A percentile compares a stretch with the other conserved stretches of the same genome.
These are phyloP conservation scores for Hyles euphorbiae DNA, from an alignment of 1,140 invertebrate genomes.

Conservation along the genomic window DNA sequence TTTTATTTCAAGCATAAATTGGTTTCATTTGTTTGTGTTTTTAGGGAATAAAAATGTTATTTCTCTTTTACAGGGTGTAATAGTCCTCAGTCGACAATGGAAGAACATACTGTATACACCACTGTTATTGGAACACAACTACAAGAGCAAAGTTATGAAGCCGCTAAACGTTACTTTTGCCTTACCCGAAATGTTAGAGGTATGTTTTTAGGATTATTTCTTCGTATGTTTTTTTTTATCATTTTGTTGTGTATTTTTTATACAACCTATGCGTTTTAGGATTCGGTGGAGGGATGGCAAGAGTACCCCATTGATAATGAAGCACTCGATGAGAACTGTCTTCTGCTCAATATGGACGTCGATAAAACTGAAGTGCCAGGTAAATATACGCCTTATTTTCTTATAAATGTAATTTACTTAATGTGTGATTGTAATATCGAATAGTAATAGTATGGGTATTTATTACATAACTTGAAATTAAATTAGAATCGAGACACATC, in stretches of 20 bases:
- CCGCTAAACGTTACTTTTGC: slow-evolving; percentile 93
- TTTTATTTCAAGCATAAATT: too few species aligned
- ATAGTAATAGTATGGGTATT: too few species aligned
- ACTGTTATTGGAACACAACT: slow-evolving; percentile 91
- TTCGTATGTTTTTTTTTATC: too few species aligned
- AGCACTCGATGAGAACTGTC: slow-evolving; percentile 90
- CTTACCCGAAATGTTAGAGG: slow-evolving; percentile 88
- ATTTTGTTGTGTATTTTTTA: too few species aligned
- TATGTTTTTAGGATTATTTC: slow-evolving; percentile 25
- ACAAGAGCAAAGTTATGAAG: slow-evolving; percentile 88
- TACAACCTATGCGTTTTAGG: slow-evolving; percentile 24
- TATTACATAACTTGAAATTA: too few species aligned
- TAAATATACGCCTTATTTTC: slow-evolving; percentile 27
- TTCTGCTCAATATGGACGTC: slow-evolving; percentile 80
- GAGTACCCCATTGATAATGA: slow-evolving; percentile 74
- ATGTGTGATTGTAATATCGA: too few species aligned
- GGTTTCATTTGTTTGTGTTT: too few species aligned
- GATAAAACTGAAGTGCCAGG: slow-evolving; percentile 60
- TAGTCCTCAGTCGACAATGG: slow-evolving; percentile 92
- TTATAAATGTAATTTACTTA: too few species aligned
- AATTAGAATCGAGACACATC: too few species aligned
- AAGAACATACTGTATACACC: slow-evolving; percentile 97
- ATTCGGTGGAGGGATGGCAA: slow-evolving; percentile 64
- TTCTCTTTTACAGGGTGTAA: slow-evolving; percentile 45
- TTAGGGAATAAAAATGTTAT: too few species aligned